These are phyloP conservation scores for Orthochromis indermauri DNA, from an alignment of 2,113 vertebrate species.

Conservation along the genomic window DNA sequence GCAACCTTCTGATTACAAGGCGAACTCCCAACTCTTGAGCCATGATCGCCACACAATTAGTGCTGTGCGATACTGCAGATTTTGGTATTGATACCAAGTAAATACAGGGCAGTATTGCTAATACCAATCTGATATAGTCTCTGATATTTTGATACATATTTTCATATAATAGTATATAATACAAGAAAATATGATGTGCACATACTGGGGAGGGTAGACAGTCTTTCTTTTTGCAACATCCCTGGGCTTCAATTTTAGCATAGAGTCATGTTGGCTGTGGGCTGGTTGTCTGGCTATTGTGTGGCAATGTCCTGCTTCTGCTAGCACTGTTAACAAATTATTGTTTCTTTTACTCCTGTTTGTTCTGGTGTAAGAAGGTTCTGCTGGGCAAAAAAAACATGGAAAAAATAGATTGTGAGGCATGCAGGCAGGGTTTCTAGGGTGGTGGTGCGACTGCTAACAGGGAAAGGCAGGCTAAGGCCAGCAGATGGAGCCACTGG, in stretches of 20 bases:
- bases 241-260: not conserved
- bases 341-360: not conserved
- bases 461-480: not conserved
- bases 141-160: not conserved
- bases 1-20: too few species aligned
- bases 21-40: too few species aligned
- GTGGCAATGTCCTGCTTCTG: not conserved
- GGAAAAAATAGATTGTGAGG: not conserved
- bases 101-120: not conserved
- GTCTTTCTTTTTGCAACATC: not conserved
- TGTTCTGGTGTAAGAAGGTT: not conserved
- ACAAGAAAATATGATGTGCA: not conserved
- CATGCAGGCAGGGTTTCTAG: not conserved
- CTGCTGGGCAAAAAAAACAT: not conserved
- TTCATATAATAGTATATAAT: not conserved
- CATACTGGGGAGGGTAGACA: not conserved
- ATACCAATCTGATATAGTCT: not conserved
- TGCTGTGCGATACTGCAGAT: rapidly evolving
- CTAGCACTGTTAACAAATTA: too few species aligned
- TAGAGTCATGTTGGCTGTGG: not conserved
- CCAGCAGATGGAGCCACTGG: not conserved
- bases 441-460: not conserved
- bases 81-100: not conserved
- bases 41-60: not conserved
- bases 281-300: not conserved